A percentile compares a stretch with the other conserved stretches of the same genome.
phyloP scores from a whole-genome alignment of 2,113 vertebrate species.

The Dipodomys stephensi region DNA sequence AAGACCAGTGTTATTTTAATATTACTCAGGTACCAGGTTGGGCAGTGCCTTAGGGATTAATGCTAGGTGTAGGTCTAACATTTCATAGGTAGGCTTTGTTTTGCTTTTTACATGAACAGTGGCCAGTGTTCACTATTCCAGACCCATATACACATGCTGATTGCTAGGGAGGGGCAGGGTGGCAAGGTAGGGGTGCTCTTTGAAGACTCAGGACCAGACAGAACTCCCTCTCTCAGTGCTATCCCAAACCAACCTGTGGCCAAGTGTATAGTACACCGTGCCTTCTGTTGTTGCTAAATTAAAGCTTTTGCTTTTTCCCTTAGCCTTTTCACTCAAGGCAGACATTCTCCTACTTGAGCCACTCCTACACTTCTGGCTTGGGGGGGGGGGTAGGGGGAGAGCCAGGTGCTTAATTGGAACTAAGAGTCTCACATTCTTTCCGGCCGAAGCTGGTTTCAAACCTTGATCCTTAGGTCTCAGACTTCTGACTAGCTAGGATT shows the following conservation, averaged over 20 bases:
- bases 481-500: too few species aligned
- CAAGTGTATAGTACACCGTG: not conserved
- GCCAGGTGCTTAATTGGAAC: too few species aligned
- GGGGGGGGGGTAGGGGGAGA: too few species aligned
- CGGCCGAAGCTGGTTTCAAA: too few species aligned
- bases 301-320: too few species aligned
- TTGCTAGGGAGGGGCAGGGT: accelerated
- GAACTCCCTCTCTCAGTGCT: not conserved
- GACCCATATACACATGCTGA: accelerated
- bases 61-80: accelerated
- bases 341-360: too few species aligned
- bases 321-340: too few species aligned
- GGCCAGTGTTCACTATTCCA: not conserved
- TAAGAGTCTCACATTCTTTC: too few species aligned
- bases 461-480: too few species aligned
- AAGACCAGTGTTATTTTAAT: not conserved
- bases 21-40: not conserved
- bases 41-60: not conserved
- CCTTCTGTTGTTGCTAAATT: too few species aligned
- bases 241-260: not conserved
- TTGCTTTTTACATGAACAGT: not conserved
- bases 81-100: not conserved
- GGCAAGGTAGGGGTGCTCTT: not conserved
- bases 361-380: too few species aligned
- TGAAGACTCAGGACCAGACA: accelerated